Evolutionary conservation across 2,113 vertebrate genomes (phyloP), one percentile per base, ranked within the genome.

Genomic region (Condylura cristata): DNA sequence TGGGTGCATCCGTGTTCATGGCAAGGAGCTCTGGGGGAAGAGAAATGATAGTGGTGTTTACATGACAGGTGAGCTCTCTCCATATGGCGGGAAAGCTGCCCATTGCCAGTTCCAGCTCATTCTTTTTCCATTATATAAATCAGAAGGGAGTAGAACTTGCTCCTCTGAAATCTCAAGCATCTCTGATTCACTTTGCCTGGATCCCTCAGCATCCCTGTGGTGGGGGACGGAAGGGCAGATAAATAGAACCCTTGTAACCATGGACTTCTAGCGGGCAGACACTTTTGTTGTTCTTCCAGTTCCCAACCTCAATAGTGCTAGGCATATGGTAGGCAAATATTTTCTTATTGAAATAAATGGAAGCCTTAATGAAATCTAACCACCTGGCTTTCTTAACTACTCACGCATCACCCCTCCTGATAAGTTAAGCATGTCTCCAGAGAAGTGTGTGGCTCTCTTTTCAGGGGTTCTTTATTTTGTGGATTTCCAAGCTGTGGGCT

Each of bases 241-340:
- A 58, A 2, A 61, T n/a, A 39, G 9, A 0, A 3, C 2, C 4
- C 13, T 2, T 6, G 8, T 3, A 2, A 28, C 8, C 0, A 0
- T 2, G 24, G 7, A 8, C n/a, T 0, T 79, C 32, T 30, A 12
- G 39, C 72, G 39, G 61, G 24, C 34, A 30, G 39, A 28, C 34
- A 37, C 7, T 24, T 11, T n/a, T 12, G 5, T 24, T 28, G 2
- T 32, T 30, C n/a, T 30, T 12, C 34, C 12, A 22, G 2, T 16
- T 24, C 5, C 24, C 81, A 63, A 53, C 78, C 51, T 34, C 24
- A 44, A 3, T 44, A 56, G 51, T 34, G 68, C 48, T 56, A 41
- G 34, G 53, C 28, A 11, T 9, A 14, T 4, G 30, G 8, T 9
- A n/a, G 53, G 17, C 12, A 18, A 7, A n/a, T 39, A 32, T 11